Evolutionary conservation across 64 coral and sea anemone genomes (phyloP).

Genomic region (Pocillopora verrucosa): DNA sequence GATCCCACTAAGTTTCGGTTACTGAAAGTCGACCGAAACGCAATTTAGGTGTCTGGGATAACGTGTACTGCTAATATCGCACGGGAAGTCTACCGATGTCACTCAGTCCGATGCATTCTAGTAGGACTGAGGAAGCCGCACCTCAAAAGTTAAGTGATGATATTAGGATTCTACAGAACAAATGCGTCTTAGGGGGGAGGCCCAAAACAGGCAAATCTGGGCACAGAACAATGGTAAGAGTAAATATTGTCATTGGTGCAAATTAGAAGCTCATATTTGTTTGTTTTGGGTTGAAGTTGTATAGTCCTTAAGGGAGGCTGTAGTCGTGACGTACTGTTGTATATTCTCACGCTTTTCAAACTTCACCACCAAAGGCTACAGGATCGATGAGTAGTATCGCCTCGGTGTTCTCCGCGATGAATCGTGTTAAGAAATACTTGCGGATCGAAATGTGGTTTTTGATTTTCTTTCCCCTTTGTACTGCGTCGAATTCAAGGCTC

Average conservation of each 20-base stretch:
- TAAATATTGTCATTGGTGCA: constrained; percentile 41
- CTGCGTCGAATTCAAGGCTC: neutral
- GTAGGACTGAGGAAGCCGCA: neutral
- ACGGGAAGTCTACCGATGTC: neutral
- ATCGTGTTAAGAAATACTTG: neutral
- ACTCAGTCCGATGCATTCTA: neutral
- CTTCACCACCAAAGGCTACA: neutral
- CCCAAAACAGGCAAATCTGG: constrained; percentile 7
- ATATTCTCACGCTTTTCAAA: constrained; percentile 38
- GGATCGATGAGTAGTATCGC: neutral
- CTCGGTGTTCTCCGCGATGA: neutral
- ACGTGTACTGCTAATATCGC: neutral
- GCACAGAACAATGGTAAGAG: constrained; percentile 24
- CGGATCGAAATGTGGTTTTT: neutral
- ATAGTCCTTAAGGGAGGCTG: neutral
- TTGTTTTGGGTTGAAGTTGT: neutral
- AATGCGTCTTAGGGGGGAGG: constrained; percentile 24
- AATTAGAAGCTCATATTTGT: constrained; percentile 14
- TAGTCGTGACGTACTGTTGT: neutral
- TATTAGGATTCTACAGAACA: constrained; percentile 43
- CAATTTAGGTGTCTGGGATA: neutral
- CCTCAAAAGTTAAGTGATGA: neutral
- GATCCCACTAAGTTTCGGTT: neutral
- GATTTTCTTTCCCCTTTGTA: neutral
- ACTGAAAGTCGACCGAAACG: neutral